A percentile compares a stretch with the other conserved stretches of the same genome.
phyloP scores from a whole-genome alignment of 2,113 vertebrate genomes.

The Bufo bufo region DNA sequence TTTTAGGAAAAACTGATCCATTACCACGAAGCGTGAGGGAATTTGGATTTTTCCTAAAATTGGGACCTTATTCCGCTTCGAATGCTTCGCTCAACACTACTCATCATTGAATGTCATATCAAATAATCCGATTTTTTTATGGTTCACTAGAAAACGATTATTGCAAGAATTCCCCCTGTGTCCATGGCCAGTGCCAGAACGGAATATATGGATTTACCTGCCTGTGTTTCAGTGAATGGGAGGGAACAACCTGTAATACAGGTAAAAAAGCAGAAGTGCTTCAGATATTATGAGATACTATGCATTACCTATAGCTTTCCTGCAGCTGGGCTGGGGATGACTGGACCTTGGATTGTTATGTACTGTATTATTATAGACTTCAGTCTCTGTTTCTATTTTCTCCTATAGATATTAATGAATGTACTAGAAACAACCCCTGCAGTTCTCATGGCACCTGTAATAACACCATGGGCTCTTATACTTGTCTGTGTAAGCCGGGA shows the following conservation, averaged over 20 bases:
- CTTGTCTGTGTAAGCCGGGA: constrained; percentile 1
- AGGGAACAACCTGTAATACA: not conserved
- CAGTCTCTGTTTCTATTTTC: not conserved
- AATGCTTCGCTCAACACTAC: too few species aligned
- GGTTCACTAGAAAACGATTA: not conserved
- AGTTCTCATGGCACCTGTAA: constrained; percentile 24
- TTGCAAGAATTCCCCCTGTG: not conserved
- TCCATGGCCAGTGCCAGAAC: not conserved
- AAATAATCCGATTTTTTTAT: not conserved
- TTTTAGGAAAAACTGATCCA: too few species aligned
- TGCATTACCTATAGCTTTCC: not conserved
- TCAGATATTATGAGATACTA: not conserved
- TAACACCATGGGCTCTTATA: not conserved
- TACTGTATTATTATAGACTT: not conserved
- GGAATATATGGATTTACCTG: not conserved
- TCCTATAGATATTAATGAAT: constrained; percentile 42
- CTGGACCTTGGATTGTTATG: not conserved
- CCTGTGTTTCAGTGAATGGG: not conserved
- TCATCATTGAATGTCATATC: not conserved
- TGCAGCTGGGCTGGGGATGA: not conserved
- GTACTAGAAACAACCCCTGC: constrained; percentile 38
- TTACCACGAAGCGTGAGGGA: too few species aligned
- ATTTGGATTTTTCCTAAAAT: too few species aligned
- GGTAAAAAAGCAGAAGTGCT: not conserved
- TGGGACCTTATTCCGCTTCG: too few species aligned